Evolutionary conservation across 2,888 invertebrate species (phyloP).

Genomic region (Cataglyphis livida): DNA sequence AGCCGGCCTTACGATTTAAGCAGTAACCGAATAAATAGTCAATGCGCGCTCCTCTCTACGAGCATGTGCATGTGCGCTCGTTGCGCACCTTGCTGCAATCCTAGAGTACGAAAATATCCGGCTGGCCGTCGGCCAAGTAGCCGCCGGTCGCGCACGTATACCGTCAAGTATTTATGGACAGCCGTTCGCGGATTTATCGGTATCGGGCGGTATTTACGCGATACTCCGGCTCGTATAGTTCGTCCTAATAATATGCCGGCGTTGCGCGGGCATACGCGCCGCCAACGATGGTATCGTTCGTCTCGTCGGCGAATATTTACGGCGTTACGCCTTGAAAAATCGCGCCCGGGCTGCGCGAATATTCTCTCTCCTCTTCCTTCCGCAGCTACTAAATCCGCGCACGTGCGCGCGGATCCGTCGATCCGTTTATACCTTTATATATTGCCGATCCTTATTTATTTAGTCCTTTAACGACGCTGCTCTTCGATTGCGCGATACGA

Average conservation of each 20-base stretch:
- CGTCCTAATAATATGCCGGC: constrained; percentile 53
- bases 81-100: constrained; percentile 4
- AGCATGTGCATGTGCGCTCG: background rate
- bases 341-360: constrained; percentile 24
- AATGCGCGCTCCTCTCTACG: constrained; percentile 13
- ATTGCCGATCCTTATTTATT: background rate
- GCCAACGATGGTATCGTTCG: constrained; percentile 31
- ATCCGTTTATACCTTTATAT: constrained; percentile 21
- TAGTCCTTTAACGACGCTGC: background rate
- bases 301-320: constrained; percentile 50
- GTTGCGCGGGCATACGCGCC: constrained; percentile 36
- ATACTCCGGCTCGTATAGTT: constrained; percentile 51
- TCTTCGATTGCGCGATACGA: background rate
- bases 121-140: constrained; percentile 79
- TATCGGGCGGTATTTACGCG: constrained; percentile 73
- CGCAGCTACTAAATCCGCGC: background rate
- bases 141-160: constrained; percentile 65
- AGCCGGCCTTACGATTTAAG: constrained; percentile 38
- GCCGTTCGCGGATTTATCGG: constrained; percentile 79
- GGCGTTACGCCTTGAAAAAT: constrained; percentile 48
- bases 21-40: constrained; percentile 33
- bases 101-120: constrained; percentile 77
- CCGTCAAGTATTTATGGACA: constrained; percentile 79
- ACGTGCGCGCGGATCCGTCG: background rate
- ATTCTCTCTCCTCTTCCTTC: background rate